Percentiles rank a stretch among this genome's conserved stretches.
Evolutionary conservation across 1,140 invertebrate species (phyloP).

Genomic region (Neodiprion virginianus): DNA sequence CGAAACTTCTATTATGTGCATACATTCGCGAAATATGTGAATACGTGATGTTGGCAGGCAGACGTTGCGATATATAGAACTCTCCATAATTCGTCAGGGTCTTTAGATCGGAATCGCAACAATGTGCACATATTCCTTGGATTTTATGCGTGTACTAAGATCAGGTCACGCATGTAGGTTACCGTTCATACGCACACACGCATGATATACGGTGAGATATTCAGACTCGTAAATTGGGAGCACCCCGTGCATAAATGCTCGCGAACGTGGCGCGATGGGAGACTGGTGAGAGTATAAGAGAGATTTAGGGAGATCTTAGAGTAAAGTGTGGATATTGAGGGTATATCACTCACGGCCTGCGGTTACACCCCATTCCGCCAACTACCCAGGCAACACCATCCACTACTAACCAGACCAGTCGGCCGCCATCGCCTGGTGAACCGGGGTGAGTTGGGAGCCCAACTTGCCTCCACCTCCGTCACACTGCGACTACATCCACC

Average conservation of each 20-base stretch:
- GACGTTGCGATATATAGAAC: too few relatives aligned
- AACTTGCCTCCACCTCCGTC: not conserved
- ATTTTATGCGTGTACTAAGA: too few relatives aligned
- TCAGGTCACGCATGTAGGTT: too few relatives aligned
- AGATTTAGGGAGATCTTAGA: constrained; percentile 55
- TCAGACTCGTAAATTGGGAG: constrained; percentile 30
- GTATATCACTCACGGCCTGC: constrained; percentile 53
- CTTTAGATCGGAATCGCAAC: too few relatives aligned
- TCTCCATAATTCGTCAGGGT: too few relatives aligned
- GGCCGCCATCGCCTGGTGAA: constrained; percentile 13
- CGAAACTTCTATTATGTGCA: too few relatives aligned
- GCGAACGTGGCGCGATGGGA: constrained; percentile 23
- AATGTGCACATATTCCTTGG: too few relatives aligned
- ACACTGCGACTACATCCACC: constrained; percentile 14
- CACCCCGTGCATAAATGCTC: constrained; percentile 34
- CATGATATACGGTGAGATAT: constrained; percentile 17
- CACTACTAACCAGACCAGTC: constrained; percentile 15
- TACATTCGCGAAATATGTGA: too few relatives aligned
- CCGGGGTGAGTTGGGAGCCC: constrained; percentile 17
- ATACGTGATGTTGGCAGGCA: too few relatives aligned
- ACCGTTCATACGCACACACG: too few relatives aligned
- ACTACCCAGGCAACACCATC: not conserved
- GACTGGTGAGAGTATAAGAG: constrained; percentile 33
- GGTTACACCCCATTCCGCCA: constrained; percentile 29
- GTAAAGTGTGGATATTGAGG: constrained; percentile 57